A percentile compares a stretch with the other conserved stretches of the same genome.
phyloP scores from a whole-genome alignment of 2,113 vertebrate genomes.

The Onychostoma macrolepis region DNA sequence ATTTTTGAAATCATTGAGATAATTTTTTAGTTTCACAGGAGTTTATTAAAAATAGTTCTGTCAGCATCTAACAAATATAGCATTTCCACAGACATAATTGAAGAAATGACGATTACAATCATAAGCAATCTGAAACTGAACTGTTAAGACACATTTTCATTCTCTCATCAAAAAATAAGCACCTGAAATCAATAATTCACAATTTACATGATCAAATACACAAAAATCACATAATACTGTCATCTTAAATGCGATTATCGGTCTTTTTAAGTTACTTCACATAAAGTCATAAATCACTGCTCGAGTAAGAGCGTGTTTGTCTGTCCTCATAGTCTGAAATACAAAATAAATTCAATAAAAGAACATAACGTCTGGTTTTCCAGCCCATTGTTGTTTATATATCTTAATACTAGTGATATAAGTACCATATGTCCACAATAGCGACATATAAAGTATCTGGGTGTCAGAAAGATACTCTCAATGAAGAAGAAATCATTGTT shows the following conservation, averaged over 20 bases:
- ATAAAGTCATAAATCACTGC: neutral
- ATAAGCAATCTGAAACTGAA: neutral
- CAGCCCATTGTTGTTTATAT: slow-evolving; percentile 17
- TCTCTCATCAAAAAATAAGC: neutral
- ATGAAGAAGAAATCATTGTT: slow-evolving; percentile 59
- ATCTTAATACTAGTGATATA: slow-evolving; percentile 24
- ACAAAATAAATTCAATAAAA: neutral
- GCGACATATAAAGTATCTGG: slow-evolving; percentile 46
- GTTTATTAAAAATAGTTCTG: slow-evolving; percentile 34
- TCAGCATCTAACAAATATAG: slow-evolving; percentile 7
- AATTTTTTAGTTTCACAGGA: slow-evolving; percentile 2
- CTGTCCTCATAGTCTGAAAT: neutral
- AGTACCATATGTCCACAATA: slow-evolving; percentile 63
- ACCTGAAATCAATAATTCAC: slow-evolving; percentile 18
- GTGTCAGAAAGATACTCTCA: slow-evolving; percentile 44
- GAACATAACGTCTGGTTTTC: neutral
- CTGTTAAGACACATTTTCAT: slow-evolving; percentile 4
- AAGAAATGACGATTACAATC: slow-evolving; percentile 10
- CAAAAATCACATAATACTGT: neutral
- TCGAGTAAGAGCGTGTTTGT: neutral
- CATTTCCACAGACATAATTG: slow-evolving; percentile 9
- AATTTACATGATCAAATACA: neutral
- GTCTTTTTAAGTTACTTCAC: slow-evolving; percentile 24
- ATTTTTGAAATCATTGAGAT: neutral
- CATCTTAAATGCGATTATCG: neutral